Evolutionary conservation across 2,113 vertebrate species (phyloP).

Genomic region (Parotia lawesii): DNA sequence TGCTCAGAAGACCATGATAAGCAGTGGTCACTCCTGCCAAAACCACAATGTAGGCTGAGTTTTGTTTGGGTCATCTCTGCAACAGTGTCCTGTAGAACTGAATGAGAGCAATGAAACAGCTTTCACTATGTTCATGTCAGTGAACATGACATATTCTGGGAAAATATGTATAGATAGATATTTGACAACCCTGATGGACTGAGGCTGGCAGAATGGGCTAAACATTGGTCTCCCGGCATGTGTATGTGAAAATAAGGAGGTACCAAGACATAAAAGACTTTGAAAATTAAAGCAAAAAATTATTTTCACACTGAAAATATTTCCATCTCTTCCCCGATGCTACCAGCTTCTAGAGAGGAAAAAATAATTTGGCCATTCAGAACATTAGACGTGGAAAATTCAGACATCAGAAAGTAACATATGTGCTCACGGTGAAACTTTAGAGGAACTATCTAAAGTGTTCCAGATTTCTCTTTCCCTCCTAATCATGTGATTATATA

Average conservation of each 20-base stretch:
- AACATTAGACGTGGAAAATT: neutral
- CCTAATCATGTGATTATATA: neutral
- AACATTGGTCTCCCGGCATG: neutral
- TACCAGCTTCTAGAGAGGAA: neutral
- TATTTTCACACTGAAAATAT: neutral
- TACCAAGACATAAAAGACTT: neutral
- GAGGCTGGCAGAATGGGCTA: neutral
- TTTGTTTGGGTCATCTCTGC: neutral
- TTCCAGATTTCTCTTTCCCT: neutral
- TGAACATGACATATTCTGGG: neutral
- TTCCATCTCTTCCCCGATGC: neutral
- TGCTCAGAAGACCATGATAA: neutral
- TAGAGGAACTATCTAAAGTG: neutral
- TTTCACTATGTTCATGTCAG: neutral
- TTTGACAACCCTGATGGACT: neutral
- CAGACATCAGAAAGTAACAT: neutral
- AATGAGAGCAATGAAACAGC: neutral
- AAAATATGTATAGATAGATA: neutral
- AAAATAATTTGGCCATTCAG: neutral
- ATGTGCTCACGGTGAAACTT: neutral
- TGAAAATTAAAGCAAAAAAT: neutral
- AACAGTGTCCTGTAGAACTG: neutral
- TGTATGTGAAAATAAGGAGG: neutral
- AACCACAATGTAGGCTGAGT: neutral
- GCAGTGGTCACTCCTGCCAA: rapidly evolving